Evolutionary conservation across 2,113 vertebrate genomes (phyloP), one percentile per base, ranked within the genome.

Genomic region (Gadus macrocephalus): DNA sequence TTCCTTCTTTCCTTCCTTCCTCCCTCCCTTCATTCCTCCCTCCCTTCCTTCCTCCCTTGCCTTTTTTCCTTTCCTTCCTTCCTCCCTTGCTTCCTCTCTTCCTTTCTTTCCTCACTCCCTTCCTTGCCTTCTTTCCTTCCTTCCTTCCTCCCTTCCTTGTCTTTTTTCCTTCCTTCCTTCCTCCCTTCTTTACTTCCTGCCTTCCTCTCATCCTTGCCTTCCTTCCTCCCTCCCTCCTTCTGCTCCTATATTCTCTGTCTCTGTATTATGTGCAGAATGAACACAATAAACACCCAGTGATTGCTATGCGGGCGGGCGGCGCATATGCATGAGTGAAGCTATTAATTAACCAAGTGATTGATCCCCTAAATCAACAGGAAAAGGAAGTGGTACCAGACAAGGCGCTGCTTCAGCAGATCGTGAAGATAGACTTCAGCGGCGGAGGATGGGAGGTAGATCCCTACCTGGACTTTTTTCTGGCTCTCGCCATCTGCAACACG

Each of bases 401-500:
- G 86, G 92, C 82, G 76, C 91, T 98, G 77, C 86, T 95, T 84
- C 89, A 87, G 86, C 86, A 89, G 78, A 92, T 95, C 78, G 86
- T 71, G 75, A 86, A 93, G 19, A 84, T 91, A 69, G 87, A 90
- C 2, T 87, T 85, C 42, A 78, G 72, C 71, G 53, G 62, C 64
- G 9, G 72, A 74, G 62, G 78, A 77, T 70, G 64, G 27, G 82
- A 85, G 53, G 78, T 55, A 42, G 89, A 94, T 69, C 84, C 90
- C 49, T 84, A 94, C 81, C 92, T 91, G 67, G 96, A 99, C 79
- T 98, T 98, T 85, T 98, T 99, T 77, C 88, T 99, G 71, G 94
- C 95, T 73, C 90, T 99, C 27, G 89, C 94, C 83, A 94, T 98
- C 91, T 99, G 97, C 90, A 98, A 98, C 86, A 96, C 95, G 0